Base-by-base conservation (phyloP, 35 echinoderm and acorn worm species). In the Eucidaris tribuloides region DNA sequence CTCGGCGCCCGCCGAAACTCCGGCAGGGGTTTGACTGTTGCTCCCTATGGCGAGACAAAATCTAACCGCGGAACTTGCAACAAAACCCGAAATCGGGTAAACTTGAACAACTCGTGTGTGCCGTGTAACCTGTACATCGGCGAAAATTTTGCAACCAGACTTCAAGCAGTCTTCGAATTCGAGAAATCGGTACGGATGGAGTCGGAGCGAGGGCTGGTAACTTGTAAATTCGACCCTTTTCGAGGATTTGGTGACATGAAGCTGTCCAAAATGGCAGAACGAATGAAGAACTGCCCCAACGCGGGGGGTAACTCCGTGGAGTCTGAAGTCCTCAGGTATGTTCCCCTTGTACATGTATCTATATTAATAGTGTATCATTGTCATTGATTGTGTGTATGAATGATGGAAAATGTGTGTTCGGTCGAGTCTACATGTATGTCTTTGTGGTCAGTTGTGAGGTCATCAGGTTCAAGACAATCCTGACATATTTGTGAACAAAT, bases 281-380 rank as follows among this genome's bases (percentile, higher is more conserved):
- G 58, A 36, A 83, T 91, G 19, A 71, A 54, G 28, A 80, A 41
- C 0, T 63, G 74, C 34, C 95, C 95, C 54, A 98, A 97, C 72
- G 90, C 90, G n/a, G 95, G 90, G 9, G 95, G 95, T 15, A 88
- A 92, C 55, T 98, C 95, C 4, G 86, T 98, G 48, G 95, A 98
- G 45, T 98, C 95, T 6, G 95, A 98, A 79, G 95, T 98, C 6
- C 42, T 98, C n/a, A 98, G 95, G 95, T 98, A 93, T 87, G 68
- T 39, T 27, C 56, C 35, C 9, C 40, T 5, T 35, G 4, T 54
- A 13, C 49, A 54, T n/a, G n/a, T 13, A 39, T 33, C 9, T 66
- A 28, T 15, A 9, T 19, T 11, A 9, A 66, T 66, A 19, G 62
- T 7, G 9, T 29, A 14, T 17, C 27, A 66, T 66, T 9, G 27